Base-by-base conservation (phyloP, 2,113 vertebrate genomes). In the Myanophis thanlyinensis region DNA sequence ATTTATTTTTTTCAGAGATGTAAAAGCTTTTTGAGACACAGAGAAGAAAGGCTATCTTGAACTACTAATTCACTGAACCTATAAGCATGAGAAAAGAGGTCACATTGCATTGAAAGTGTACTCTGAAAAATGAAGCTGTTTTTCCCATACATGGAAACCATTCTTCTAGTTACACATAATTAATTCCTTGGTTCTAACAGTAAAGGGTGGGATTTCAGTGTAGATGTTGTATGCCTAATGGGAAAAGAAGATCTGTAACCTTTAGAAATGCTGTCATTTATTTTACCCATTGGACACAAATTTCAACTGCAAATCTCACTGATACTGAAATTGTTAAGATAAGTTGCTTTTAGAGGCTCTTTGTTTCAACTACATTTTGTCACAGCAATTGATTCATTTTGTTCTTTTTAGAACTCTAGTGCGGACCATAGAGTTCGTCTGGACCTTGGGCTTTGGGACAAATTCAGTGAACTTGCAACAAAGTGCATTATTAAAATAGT, bases 401-500 rank as follows among this genome's bases (percentile, higher is more conserved):
- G 89, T 96, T 95, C 92, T 94, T 94, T 96, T 85, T 97, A 99
- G 99, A 99, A 99, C 96, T 99, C 99, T 91, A 99, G 99, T 3
- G 98, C 99, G 40, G 99, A 99, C 95, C 99, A 99, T 93, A 98
- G 99, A 35, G 98, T 99, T 95, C 98, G 99, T 85, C 98, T 99
- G 97, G 99, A 99, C 97, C 98, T 99, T 85, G 99, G 99, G 91
- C 98, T 99, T 89, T 99, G 99, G 99, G 99, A 99, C 97, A 99
- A 99, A 97, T 99, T 99, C 98, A 99, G 99, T 49, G 99, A 99
- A 97, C 98, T 99, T 97, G 99, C 99, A 96, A 99, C 99, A n/a
- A 99, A 99, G 98, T 99, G 99, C 99, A 99, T 99, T 98, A 99
- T 99, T 97, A 99, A 99, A 98, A 99, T 99, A 90, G 99, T 99